phyloP scores from a whole-genome alignment of 23 tunicate species.

The Ascidia mentula region DNA sequence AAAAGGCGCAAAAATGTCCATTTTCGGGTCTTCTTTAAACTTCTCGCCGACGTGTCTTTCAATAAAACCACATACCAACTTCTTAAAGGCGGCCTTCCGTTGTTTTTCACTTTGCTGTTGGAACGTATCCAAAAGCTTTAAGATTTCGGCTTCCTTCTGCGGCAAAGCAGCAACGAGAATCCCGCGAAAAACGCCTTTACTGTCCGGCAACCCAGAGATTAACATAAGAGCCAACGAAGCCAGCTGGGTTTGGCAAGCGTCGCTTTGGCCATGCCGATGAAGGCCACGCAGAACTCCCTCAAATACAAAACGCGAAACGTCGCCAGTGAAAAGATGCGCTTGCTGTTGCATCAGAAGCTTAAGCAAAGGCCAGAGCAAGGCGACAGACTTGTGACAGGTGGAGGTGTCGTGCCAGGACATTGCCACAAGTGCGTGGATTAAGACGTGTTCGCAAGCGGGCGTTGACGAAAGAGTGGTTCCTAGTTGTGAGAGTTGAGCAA shows the following conservation, averaged over 20 bases:
- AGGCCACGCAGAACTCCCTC: conserved; percentile 54
- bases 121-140: conserved; percentile 39
- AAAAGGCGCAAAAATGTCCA: conserved; percentile 48
- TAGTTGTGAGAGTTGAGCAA: conserved; percentile 39
- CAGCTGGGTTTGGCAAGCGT: conserved; percentile 53
- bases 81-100: conserved; percentile 42
- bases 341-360: conserved; percentile 33
- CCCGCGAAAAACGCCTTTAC: conserved; percentile 7
- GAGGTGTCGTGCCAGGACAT: conserved; percentile 81
- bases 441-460: conserved; percentile 36
- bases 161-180: conserved; percentile 33
- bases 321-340: conserved; percentile 23
- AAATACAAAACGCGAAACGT: conserved; percentile 43
- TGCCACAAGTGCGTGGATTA: conserved; percentile 35
- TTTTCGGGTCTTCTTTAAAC: conserved; percentile 57
- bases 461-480: conserved; percentile 44
- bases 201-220: conserved; percentile 26
- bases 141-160: not conserved
- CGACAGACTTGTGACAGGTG: conserved; percentile 51
- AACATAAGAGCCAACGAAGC: conserved; percentile 33
- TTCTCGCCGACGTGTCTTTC: conserved; percentile 72
- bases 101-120: conserved; percentile 38
- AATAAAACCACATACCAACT: conserved; percentile 38
- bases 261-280: conserved; percentile 71
- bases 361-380: conserved; percentile 48